Evolutionary conservation across 2,888 invertebrate species (phyloP).

Genomic region (Diarsia brunnea): DNA sequence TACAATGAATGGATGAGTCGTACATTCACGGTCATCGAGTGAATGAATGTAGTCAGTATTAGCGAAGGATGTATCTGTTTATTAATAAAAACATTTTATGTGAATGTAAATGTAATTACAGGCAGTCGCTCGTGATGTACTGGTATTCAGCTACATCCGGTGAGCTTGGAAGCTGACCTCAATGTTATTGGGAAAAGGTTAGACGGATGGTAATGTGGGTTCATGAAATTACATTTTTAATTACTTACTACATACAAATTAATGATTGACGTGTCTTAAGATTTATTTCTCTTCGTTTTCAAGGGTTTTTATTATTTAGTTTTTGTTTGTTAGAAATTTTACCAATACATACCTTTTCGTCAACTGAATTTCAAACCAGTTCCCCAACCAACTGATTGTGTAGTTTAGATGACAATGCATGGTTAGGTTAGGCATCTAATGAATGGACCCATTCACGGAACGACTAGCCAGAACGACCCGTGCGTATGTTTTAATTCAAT

Average conservation of each 20-base stretch:
- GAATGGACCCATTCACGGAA: no score
- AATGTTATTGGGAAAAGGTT: conserved; percentile 1
- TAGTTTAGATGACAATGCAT: no score
- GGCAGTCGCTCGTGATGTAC: background rate
- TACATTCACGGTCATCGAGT: conserved; percentile 43
- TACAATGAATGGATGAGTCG: conserved; percentile 53
- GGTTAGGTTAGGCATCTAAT: no score
- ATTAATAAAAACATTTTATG: conserved; percentile 12
- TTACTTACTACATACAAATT: background rate
- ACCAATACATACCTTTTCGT: no score
- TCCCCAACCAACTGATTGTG: no score
- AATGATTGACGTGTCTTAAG: background rate
- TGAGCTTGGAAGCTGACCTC: background rate
- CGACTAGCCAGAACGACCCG: no score
- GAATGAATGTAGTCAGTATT: conserved; percentile 48
- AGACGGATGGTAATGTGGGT: background rate
- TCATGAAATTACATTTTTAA: background rate
- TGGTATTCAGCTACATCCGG: conserved; percentile 7
- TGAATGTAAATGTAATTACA: conserved; percentile 30
- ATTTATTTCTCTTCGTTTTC: background rate
- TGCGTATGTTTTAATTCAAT: no score
- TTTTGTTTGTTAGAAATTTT: no score
- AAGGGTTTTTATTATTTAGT: background rate
- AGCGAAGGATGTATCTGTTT: conserved; percentile 41
- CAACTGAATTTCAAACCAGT: no score